A percentile compares a stretch with the other conserved stretches of the same genome.
phyloP scores from a whole-genome alignment of 2,888 invertebrate genomes.

The Nemoura dubitans region DNA sequence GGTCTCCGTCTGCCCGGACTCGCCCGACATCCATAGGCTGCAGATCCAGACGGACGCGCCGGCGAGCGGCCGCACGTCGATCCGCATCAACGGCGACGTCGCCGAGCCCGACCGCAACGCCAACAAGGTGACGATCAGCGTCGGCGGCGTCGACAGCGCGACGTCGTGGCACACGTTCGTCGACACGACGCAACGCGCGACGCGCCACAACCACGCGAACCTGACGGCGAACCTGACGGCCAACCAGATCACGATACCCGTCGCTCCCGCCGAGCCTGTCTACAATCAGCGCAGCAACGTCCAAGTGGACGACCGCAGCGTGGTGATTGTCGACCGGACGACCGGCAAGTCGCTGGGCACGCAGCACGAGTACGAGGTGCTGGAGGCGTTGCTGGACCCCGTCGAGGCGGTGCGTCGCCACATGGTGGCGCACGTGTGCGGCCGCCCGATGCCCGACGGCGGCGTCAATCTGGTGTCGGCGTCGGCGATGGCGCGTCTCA shows the following conservation, averaged over 20 bases:
- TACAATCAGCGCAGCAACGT: slow-evolving; percentile 47
- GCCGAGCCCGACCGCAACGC: not conserved
- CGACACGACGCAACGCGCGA: slow-evolving; percentile 7
- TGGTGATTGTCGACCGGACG: slow-evolving; percentile 1
- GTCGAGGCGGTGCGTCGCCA: slow-evolving; percentile 80
- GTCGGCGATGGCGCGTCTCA: slow-evolving; percentile 41
- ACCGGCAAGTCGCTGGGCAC: not conserved
- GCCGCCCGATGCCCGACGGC: slow-evolving; percentile 63
- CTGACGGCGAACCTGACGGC: not conserved
- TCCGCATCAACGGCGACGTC: slow-evolving; percentile 74
- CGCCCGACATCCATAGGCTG: slow-evolving; percentile 58
- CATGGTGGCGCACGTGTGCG: slow-evolving; percentile 80
- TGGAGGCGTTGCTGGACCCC: slow-evolving; percentile 67
- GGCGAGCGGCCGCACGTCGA: slow-evolving; percentile 64
- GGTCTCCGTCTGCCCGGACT: slow-evolving; percentile 54
- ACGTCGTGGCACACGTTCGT: slow-evolving; percentile 30
- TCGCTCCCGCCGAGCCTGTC: slow-evolving; percentile 40
- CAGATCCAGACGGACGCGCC: slow-evolving; percentile 54
- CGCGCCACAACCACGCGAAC: not conserved
- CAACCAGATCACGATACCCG: slow-evolving; percentile 43
- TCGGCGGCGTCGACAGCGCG: slow-evolving; percentile 55
- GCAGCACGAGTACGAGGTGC: slow-evolving; percentile 40
- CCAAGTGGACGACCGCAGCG: slow-evolving; percentile 17
- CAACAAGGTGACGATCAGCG: slow-evolving; percentile 57
- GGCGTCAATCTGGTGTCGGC: slow-evolving; percentile 36